phyloP scores from a whole-genome alignment of 2,888 invertebrate genomes.

The Lepidocyrtinus sp. region DNA sequence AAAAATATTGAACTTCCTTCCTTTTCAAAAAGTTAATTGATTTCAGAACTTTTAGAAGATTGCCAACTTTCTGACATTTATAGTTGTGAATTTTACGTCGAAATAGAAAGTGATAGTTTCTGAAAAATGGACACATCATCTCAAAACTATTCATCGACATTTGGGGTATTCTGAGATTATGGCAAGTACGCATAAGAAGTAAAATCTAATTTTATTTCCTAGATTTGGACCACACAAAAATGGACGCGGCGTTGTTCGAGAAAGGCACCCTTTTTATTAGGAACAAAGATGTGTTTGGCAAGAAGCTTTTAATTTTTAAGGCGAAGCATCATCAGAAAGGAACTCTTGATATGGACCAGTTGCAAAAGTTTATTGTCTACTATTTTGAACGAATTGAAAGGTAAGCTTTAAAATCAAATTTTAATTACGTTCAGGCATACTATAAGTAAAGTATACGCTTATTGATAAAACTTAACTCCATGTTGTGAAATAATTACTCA shows the following conservation, averaged over 20 bases:
- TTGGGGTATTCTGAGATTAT: too few species aligned
- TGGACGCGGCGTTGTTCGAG: slow-evolving; percentile 82
- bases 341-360: slow-evolving; percentile 80
- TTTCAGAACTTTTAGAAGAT: slow-evolving; percentile 2
- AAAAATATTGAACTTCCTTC: slow-evolving; percentile 46
- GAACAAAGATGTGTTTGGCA: slow-evolving; percentile 86
- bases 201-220: not conserved
- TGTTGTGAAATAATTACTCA: too few species aligned
- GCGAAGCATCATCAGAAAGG: slow-evolving; percentile 87
- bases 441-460: too few species aligned
- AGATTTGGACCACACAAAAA: slow-evolving; percentile 81
- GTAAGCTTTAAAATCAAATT: too few species aligned
- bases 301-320: slow-evolving; percentile 83
- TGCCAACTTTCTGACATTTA: too few species aligned
- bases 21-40: slow-evolving; percentile 47
- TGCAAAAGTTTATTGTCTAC: slow-evolving; percentile 87
- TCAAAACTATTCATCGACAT: too few species aligned
- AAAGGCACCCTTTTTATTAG: slow-evolving; percentile 85
- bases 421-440: too few species aligned
- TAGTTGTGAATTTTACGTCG: too few species aligned
- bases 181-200: too few species aligned
- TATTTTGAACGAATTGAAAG: slow-evolving; percentile 87
- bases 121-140: too few species aligned
- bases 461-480: too few species aligned
- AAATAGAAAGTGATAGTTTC: too few species aligned